Conservation (phyloP, 2,888 invertebrate genomes). For the Tipula lateralis region DNA sequence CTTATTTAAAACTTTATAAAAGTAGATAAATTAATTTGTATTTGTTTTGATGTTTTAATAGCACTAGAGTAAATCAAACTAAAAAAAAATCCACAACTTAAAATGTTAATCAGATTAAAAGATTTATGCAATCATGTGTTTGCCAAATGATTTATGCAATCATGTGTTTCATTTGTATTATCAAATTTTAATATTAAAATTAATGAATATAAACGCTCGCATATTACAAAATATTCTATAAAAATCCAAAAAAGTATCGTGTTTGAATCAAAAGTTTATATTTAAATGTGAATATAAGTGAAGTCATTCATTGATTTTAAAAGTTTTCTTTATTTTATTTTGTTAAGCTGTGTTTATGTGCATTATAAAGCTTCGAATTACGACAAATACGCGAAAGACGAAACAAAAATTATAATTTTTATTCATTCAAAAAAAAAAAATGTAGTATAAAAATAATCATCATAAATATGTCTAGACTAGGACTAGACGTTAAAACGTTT, state of each 20-base stretch:
- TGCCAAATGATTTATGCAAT: no score
- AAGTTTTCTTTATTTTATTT: background rate
- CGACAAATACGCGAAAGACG: background rate
- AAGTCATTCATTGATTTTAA: background rate
- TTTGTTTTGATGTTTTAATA: no score
- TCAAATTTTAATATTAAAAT: no score
- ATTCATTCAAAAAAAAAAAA: background rate
- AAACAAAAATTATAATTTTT: background rate
- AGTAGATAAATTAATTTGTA: no score
- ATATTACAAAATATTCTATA: background rate
- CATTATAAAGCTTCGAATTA: background rate
- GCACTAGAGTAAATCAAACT: no score
- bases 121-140: no score
- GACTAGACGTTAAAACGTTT: conserved; percentile 1
- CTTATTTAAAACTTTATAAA: no score
- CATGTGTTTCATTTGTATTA: no score
- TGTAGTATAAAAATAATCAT: conserved; percentile 4
- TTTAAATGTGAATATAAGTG: background rate
- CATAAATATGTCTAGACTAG: conserved; percentile 15
- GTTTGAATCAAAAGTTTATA: background rate
- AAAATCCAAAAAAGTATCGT: background rate
- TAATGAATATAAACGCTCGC: background rate
- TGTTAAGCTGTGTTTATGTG: background rate
- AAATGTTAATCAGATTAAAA: no score
- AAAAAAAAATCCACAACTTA: no score